Percentiles rank a stretch among this genome's conserved stretches.
These are phyloP conservation scores for Stercorarius parasiticus DNA, from an alignment of 2,113 vertebrate species.

Conservation along the genomic window DNA sequence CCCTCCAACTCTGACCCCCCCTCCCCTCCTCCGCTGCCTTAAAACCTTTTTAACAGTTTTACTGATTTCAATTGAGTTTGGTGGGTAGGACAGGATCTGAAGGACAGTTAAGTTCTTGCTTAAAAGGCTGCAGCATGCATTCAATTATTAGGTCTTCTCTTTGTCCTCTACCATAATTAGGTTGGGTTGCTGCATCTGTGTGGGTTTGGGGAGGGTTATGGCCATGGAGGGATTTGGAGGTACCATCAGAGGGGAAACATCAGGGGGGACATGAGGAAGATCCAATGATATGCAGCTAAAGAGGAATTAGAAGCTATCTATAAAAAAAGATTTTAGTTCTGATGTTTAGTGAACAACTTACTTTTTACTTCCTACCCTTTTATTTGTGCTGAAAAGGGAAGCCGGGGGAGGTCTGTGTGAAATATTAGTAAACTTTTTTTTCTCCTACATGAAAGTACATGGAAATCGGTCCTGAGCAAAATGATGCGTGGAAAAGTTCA, in stretches of 20 bases:
- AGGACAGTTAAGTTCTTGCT: neutral
- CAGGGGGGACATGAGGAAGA: neutral
- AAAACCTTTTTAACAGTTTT: neutral
- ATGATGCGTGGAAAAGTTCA: neutral
- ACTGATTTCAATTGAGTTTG: neutral
- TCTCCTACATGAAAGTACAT: neutral
- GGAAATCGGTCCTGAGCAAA: neutral
- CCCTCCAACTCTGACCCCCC: neutral
- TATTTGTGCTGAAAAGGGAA: neutral
- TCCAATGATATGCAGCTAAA: neutral
- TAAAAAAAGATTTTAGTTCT: neutral
- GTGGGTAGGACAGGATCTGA: neutral
- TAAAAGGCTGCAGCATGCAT: neutral
- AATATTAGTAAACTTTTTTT: neutral
- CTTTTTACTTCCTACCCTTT: neutral
- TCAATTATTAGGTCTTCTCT: accelerated
- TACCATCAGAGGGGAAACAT: neutral
- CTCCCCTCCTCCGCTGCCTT: too few relatives aligned
- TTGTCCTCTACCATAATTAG: neutral
- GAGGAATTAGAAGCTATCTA: neutral
- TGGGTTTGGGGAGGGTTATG: neutral
- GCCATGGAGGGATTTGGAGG: neutral
- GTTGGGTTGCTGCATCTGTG: neutral
- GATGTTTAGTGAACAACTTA: neutral
- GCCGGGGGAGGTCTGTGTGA: neutral